These are phyloP conservation scores for Spicauda simplicius DNA, from an alignment of 2,888 invertebrate species.

Conservation along the genomic window DNA sequence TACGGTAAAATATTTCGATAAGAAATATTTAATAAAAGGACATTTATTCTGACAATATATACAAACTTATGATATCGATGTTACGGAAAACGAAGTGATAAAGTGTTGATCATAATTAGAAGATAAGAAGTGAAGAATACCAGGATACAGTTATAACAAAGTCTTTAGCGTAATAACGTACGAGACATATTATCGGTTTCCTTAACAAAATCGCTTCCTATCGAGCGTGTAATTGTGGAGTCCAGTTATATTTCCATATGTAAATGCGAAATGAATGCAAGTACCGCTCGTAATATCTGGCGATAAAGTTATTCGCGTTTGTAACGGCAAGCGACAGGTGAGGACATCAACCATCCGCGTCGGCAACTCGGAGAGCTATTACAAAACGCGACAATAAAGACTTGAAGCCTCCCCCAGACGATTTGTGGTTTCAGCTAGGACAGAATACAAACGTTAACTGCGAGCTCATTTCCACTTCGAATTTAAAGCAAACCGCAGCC, in stretches of 20 bases:
- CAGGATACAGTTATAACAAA: slow-evolving; percentile 4
- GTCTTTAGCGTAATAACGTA: slow-evolving; percentile 14
- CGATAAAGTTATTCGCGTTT: slow-evolving; percentile 52
- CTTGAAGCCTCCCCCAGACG: slow-evolving; percentile 55
- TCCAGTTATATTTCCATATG: slow-evolving; percentile 30
- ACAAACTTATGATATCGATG: not conserved
- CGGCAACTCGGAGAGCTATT: slow-evolving; percentile 61
- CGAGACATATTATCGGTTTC: slow-evolving; percentile 19
- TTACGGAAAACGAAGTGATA: not conserved
- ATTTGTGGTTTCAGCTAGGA: slow-evolving; percentile 70
- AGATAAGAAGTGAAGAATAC: slow-evolving; percentile 1
- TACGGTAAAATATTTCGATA: too few species aligned
- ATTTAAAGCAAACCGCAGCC: slow-evolving; percentile 70
- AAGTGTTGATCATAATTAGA: not conserved
- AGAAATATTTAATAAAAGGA: too few species aligned
- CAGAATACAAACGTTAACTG: slow-evolving; percentile 64
- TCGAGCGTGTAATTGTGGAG: slow-evolving; percentile 16
- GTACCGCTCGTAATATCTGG: slow-evolving; percentile 38
- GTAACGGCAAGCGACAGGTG: slow-evolving; percentile 71
- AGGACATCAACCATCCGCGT: slow-evolving; percentile 60
- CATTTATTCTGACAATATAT: not conserved
- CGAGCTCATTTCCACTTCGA: slow-evolving; percentile 71
- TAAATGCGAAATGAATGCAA: slow-evolving; percentile 37
- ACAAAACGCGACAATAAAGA: slow-evolving; percentile 60
- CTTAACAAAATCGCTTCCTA: slow-evolving; percentile 25